Base-by-base conservation (phyloP, 2,797 vertebrate genomes). In the Muscicapa comitata region DNA sequence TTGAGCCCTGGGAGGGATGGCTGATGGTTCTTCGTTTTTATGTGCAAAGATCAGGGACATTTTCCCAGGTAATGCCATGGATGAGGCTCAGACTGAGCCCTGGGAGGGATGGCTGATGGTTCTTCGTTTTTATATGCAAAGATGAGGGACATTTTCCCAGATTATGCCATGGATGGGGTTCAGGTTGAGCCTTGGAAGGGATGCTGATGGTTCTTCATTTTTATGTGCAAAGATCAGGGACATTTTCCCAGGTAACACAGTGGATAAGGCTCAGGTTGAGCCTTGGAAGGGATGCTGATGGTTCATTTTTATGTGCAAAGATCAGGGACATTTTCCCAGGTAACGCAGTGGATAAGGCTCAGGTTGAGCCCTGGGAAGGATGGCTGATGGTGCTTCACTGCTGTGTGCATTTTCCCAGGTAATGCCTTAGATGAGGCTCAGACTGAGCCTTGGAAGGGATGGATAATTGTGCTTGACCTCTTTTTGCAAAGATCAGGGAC, bases 171-270 rank as follows among this genome's bases (percentile, higher is more conserved):
- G 19, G 53, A 4, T 35, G 19, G 23, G 11, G 40, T 48, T 68
- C 55, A 42, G 10, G 6, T 4, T 35, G 43, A 35, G n/a, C 3
- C 17, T 14, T 47, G n/a, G 57, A 55, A 68, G 48, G 54, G 23
- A 80, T 16, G 43, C 10, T 51, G 6, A 51, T 28, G 10, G 10
- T 51, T 7, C 10, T 47, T 18, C 10, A 29, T 4, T 28, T 26
- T 10, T 28, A 4, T 19, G 35, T 19, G 33, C 21, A 25, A 11
- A n/a, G 6, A 21, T 10, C 57, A 59, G 57, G 17, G 43, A 37
- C 2, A 1, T 53, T 65, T 68, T 53, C 51, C 50, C 28, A 29
- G 66, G n/a, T 54, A 18, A n/a, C 1, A 0, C 15, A 25, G 3
- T 3, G 33, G 73, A 8, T 26, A 63, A 43, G 5, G 9, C 18